Conservation (phyloP, 2,113 vertebrate genomes). For the Rhynchomys soricoides region DNA sequence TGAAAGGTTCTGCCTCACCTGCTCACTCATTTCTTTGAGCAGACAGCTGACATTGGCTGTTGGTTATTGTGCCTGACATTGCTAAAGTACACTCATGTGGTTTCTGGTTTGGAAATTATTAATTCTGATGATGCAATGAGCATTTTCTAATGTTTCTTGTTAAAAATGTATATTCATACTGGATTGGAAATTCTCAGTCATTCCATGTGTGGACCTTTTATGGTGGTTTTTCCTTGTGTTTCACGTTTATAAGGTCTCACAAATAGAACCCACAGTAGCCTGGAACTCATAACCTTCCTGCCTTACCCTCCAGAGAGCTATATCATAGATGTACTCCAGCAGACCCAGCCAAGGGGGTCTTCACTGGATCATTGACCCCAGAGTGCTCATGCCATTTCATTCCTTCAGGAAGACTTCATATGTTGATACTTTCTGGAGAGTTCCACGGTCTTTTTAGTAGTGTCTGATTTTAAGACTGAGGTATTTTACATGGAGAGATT, state of each 20-base stretch:
- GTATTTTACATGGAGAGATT: neutral
- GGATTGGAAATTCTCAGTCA: slow-evolving; percentile 25
- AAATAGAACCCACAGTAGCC: neutral
- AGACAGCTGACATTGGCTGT: neutral
- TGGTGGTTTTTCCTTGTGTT: neutral
- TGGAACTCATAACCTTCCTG: neutral
- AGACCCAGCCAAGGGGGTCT: neutral
- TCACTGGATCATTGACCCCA: neutral
- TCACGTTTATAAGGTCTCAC: neutral
- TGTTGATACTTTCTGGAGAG: neutral
- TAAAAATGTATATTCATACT: slow-evolving; percentile 30
- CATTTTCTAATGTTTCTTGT: slow-evolving; percentile 2
- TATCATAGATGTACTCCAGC: neutral
- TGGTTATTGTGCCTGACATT: neutral
- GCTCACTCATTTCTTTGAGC: neutral
- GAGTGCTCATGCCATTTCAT: neutral
- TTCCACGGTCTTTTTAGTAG: neutral
- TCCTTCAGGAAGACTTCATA: neutral
- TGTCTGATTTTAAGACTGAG: neutral
- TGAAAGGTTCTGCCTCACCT: neutral
- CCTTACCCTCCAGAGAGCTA: neutral
- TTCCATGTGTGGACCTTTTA: neutral
- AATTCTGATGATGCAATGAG: neutral
- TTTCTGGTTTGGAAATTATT: slow-evolving; percentile 7
- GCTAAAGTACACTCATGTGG: neutral